A percentile compares a stretch with the other conserved stretches of the same genome.
Evolutionary conservation across 2,888 invertebrate species (phyloP).

Genomic region (Ochlodes sylvanus): DNA sequence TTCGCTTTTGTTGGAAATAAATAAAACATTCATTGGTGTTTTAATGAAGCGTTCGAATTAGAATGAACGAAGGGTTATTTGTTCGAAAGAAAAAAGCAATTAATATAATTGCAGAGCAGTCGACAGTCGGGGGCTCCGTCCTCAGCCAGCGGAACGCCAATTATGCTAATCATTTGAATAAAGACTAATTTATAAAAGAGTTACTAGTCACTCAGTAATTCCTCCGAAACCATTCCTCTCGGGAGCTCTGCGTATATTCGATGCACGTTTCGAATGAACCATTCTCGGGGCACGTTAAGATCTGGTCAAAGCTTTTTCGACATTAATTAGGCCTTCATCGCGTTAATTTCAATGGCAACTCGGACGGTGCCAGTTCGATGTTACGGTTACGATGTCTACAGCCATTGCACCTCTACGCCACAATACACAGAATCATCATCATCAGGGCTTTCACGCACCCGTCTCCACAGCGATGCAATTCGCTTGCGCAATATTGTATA

Average conservation of each 20-base stretch:
- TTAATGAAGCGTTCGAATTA: conserved; percentile 64
- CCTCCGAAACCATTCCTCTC: neutral
- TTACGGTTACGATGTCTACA: too few species aligned
- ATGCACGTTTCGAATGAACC: neutral
- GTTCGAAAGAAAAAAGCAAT: conserved; percentile 60
- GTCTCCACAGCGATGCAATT: too few species aligned
- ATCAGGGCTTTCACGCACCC: too few species aligned
- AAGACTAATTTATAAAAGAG: conserved; percentile 40
- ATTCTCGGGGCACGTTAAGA: neutral
- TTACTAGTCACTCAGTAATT: conserved; percentile 16
- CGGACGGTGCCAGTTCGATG: too few species aligned
- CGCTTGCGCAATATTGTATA: too few species aligned
- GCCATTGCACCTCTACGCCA: too few species aligned
- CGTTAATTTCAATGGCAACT: too few species aligned
- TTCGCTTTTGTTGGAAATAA: conserved; percentile 35
- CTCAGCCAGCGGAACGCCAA: conserved; percentile 44
- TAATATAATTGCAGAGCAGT: conserved; percentile 59
- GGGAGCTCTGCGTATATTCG: neutral
- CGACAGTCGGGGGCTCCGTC: conserved; percentile 42
- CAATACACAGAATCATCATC: too few species aligned
- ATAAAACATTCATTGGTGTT: conserved; percentile 57
- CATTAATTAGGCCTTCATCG: too few species aligned
- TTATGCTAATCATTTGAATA: conserved; percentile 52
- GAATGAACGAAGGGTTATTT: conserved; percentile 62
- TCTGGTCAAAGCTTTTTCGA: neutral